A percentile compares a stretch with the other conserved stretches of the same genome.
These are phyloP conservation scores for Dusona sp. DNA, from an alignment of 2,888 invertebrate species.

Conservation along the genomic window DNA sequence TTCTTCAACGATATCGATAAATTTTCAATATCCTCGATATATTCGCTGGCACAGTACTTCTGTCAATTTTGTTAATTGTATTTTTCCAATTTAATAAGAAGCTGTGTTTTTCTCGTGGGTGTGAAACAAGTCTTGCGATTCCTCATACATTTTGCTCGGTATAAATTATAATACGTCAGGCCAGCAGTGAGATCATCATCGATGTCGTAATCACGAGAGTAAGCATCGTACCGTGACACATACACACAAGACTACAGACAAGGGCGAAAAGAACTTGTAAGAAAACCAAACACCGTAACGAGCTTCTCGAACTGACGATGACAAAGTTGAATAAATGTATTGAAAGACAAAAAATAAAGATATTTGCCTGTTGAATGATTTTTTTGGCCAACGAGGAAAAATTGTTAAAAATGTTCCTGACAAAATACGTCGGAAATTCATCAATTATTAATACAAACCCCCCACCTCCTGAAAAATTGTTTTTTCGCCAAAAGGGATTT, in stretches of 20 bases:
- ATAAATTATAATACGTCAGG: slow-evolving; percentile 65
- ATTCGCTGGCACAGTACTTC: neutral
- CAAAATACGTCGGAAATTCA: neutral
- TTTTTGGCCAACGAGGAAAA: neutral
- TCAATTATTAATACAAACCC: too few relatives aligned
- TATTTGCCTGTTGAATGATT: neutral
- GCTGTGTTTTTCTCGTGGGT: slow-evolving; percentile 21
- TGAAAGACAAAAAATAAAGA: neutral
- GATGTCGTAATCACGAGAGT: slow-evolving; percentile 76
- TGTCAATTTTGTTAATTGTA: neutral
- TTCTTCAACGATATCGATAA: neutral
- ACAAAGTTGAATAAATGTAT: neutral
- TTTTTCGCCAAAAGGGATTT: too few relatives aligned
- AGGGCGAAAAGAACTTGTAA: slow-evolving; percentile 16
- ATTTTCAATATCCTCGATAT: neutral
- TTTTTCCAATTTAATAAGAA: neutral
- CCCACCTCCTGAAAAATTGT: too few relatives aligned
- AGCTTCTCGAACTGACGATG: neutral
- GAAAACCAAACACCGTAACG: slow-evolving; percentile 6
- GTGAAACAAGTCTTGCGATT: slow-evolving; percentile 38
- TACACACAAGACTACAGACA: slow-evolving; percentile 52
- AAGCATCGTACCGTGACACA: slow-evolving; percentile 74
- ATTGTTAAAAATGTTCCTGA: neutral
- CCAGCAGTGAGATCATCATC: slow-evolving; percentile 74
- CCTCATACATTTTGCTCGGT: slow-evolving; percentile 35